A percentile compares a stretch with the other conserved stretches of the same genome.
phyloP scores from a whole-genome alignment of 2,797 vertebrate genomes.

The Ispidina lecontei region DNA sequence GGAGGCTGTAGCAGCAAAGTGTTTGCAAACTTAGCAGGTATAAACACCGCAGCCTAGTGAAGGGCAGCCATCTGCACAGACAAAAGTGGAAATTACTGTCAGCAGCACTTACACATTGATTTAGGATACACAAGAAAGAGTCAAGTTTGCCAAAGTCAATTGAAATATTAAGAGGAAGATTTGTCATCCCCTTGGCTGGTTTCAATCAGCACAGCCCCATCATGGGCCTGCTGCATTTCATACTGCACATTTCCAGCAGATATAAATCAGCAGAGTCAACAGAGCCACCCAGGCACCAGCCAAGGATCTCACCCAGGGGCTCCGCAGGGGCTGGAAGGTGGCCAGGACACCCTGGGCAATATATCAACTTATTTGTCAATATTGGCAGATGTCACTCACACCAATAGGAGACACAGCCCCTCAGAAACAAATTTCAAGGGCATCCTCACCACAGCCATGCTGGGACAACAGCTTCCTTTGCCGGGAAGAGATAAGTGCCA shows the following conservation, averaged over 20 bases:
- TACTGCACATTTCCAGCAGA: not conserved
- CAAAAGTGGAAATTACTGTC: slow-evolving; percentile 47
- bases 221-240: not conserved
- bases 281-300: not conserved
- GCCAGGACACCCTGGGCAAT: not conserved
- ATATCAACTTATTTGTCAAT: not conserved
- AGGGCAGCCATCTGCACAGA: slow-evolving; percentile 38
- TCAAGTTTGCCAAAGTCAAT: slow-evolving; percentile 46
- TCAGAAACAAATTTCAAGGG: not conserved
- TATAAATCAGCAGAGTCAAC: not conserved
- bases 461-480: not conserved
- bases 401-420: not conserved
- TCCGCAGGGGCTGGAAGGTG: not conserved
- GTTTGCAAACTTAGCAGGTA: slow-evolving; percentile 37
- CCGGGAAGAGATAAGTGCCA: not conserved
- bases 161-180: slow-evolving; percentile 48
- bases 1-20: slow-evolving; percentile 2
- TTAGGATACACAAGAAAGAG: slow-evolving; percentile 15
- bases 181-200: slow-evolving; percentile 50
- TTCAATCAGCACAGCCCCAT: slow-evolving; percentile 17
- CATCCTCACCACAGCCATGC: not conserved
- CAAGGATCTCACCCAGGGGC: not conserved
- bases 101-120: slow-evolving; percentile 49
- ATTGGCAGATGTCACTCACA: not conserved
- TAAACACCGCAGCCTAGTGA: not conserved